These are phyloP conservation scores for Bucco capensis DNA, from an alignment of 2,113 vertebrate genomes.

Conservation along the genomic window DNA sequence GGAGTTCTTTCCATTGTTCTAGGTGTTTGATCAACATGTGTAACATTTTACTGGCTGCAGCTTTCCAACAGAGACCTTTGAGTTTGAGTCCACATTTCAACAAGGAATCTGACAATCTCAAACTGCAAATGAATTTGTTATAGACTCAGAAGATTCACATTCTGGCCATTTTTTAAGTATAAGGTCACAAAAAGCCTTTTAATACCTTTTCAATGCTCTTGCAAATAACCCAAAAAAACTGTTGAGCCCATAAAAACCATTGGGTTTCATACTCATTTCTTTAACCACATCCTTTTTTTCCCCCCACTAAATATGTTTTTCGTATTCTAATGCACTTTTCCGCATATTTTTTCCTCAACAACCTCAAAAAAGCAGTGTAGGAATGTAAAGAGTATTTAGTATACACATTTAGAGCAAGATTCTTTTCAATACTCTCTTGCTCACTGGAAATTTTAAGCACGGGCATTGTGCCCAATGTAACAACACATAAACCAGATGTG, in stretches of 20 bases:
- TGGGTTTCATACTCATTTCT: slow-evolving; percentile 14
- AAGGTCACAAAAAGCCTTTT: slow-evolving; percentile 16
- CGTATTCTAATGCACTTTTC: slow-evolving; percentile 25
- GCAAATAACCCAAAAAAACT: slow-evolving; percentile 46
- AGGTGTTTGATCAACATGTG: not conserved
- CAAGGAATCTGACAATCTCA: slow-evolving; percentile 7
- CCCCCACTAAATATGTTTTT: slow-evolving; percentile 39
- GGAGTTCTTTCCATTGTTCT: not conserved
- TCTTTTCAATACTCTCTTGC: slow-evolving; percentile 48
- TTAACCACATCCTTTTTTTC: slow-evolving; percentile 32
- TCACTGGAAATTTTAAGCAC: slow-evolving; percentile 68
- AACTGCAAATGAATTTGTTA: slow-evolving; percentile 14
- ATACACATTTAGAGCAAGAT: slow-evolving; percentile 46
- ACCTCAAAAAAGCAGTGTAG: slow-evolving; percentile 33
- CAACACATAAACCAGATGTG: slow-evolving; percentile 76
- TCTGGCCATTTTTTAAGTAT: not conserved
- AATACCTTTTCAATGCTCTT: slow-evolving; percentile 34
- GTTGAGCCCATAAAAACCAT: slow-evolving; percentile 33
- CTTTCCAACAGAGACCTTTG: not conserved
- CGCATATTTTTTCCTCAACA: slow-evolving; percentile 28
- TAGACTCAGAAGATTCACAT: slow-evolving; percentile 3
- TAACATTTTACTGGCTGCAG: not conserved
- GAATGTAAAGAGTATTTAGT: slow-evolving; percentile 51
- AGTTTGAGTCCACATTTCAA: not conserved
- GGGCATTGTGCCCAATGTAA: slow-evolving; percentile 72